Conservation (phyloP, 1,140 invertebrate species). For the Drosophila sulfurigaster region DNA sequence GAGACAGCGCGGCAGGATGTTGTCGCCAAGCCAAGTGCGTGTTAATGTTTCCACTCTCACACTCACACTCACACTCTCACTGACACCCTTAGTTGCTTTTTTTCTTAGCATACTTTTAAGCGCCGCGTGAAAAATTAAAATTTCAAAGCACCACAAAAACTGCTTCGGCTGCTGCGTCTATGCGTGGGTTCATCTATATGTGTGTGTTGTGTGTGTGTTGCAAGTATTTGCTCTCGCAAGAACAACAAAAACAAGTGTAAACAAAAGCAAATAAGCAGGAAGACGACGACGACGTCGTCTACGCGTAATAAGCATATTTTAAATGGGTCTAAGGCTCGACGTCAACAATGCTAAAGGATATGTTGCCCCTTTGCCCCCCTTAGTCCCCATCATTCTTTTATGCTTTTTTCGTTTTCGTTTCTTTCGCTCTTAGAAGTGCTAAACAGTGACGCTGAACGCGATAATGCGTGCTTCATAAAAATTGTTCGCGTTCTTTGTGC, state of each 20-base stretch:
- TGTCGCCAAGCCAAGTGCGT: slow-evolving; percentile 34
- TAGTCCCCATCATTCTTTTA: too few relatives aligned
- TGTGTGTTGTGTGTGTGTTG: slow-evolving; percentile 30
- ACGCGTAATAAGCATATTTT: slow-evolving; percentile 69
- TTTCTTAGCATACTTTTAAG: slow-evolving; percentile 66
- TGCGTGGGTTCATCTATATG: slow-evolving; percentile 28
- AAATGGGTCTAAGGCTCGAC: slow-evolving; percentile 49
- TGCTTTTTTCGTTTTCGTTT: not conserved
- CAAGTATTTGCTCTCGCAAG: slow-evolving; percentile 63
- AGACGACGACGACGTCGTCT: slow-evolving; percentile 35
- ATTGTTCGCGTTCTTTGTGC: not conserved
- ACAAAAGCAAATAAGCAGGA: slow-evolving; percentile 74
- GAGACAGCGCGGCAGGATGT: slow-evolving; percentile 3
- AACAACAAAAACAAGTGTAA: slow-evolving; percentile 64
- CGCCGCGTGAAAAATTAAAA: slow-evolving; percentile 79
- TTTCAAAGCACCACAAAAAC: slow-evolving; percentile 69
- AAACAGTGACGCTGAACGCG: slow-evolving; percentile 9
- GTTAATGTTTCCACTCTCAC: slow-evolving; percentile 43
- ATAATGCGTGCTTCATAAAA: slow-evolving; percentile 9
- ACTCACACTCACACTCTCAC: not conserved
- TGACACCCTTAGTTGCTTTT: slow-evolving; percentile 5
- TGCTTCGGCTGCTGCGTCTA: slow-evolving; percentile 45
- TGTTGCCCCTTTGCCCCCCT: slow-evolving; percentile 1
- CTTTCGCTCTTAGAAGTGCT: not conserved
- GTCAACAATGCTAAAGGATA: slow-evolving; percentile 65